Percentiles rank a stretch among this genome's conserved stretches.
These are phyloP conservation scores for Aurelia aurita DNA, from an alignment of 30 jellyfish, hydroid and myxozoan species.

Conservation along the genomic window DNA sequence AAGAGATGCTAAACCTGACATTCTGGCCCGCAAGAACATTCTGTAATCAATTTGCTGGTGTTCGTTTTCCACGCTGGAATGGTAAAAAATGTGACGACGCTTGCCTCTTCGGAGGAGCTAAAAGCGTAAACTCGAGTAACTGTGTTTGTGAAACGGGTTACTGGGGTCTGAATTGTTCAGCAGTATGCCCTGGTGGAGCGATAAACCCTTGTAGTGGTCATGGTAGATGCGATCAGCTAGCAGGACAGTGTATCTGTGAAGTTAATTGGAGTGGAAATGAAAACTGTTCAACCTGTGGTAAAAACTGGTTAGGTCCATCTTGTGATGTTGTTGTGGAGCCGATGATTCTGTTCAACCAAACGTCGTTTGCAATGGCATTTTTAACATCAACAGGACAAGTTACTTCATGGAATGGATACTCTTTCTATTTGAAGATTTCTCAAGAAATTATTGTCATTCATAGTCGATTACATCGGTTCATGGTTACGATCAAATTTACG, in stretches of 20 bases:
- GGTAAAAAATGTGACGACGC: conserved; percentile 19
- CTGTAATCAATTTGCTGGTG: conserved; percentile 17
- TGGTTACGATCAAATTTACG: conserved; percentile 11
- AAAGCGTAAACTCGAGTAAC: background rate
- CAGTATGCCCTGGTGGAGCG: conserved; percentile 70
- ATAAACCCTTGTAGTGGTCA: conserved; percentile 47
- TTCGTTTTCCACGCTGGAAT: conserved; percentile 18
- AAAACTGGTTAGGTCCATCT: conserved; percentile 46
- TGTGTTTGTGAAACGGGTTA: conserved; percentile 57
- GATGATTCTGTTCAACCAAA: conserved; percentile 7
- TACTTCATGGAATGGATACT: conserved; percentile 64
- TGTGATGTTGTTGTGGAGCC: conserved; percentile 62
- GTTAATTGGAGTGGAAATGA: conserved; percentile 62
- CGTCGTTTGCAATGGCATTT: conserved; percentile 41
- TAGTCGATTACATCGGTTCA: background rate
- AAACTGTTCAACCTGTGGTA: conserved; percentile 58
- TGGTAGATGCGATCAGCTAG: conserved; percentile 28
- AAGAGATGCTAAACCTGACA: conserved; percentile 24
- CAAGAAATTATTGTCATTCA: conserved; percentile 43
- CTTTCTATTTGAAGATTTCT: background rate
- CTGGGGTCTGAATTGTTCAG: conserved; percentile 58
- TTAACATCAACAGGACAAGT: conserved; percentile 51
- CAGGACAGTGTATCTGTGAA: conserved; percentile 55
- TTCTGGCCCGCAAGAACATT: conserved; percentile 61
- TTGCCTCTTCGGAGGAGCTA: conserved; percentile 49